Conservation (phyloP, 2,888 invertebrate species). For the Willowsia nigromaculata region DNA sequence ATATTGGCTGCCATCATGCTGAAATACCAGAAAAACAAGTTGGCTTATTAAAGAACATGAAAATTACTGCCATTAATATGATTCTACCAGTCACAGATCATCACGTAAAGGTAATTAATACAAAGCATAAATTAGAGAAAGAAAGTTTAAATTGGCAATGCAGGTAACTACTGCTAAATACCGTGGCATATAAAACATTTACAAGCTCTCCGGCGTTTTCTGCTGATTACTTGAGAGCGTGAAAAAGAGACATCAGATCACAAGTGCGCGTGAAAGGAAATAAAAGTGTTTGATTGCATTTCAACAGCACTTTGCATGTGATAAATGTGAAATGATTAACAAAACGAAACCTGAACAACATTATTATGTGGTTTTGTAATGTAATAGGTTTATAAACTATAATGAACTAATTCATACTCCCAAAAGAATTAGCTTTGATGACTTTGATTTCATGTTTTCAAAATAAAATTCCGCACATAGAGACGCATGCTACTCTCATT, state of each 20-base stretch:
- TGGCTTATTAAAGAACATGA: neutral
- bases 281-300: neutral
- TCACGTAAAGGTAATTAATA: too few species aligned
- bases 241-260: neutral
- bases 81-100: neutral
- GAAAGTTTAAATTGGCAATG: too few species aligned
- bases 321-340: neutral
- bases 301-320: neutral
- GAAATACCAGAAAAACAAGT: constrained; percentile 25
- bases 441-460: constrained; percentile 11
- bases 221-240: neutral
- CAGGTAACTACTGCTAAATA: too few species aligned
- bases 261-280: neutral
- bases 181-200: too few species aligned
- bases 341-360: neutral
- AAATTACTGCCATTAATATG: neutral
- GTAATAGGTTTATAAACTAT: constrained; percentile 21
- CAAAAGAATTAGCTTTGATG: constrained; percentile 18
- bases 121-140: too few species aligned
- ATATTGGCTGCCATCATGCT: constrained; percentile 76
- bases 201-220: neutral
- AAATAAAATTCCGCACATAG: constrained; percentile 30
- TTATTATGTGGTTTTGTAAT: neutral
- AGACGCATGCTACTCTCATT: constrained; percentile 15
- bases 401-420: constrained; percentile 55